Evolutionary conservation across 2,888 invertebrate species (phyloP).

Genomic region (Mamestra brassicae): DNA sequence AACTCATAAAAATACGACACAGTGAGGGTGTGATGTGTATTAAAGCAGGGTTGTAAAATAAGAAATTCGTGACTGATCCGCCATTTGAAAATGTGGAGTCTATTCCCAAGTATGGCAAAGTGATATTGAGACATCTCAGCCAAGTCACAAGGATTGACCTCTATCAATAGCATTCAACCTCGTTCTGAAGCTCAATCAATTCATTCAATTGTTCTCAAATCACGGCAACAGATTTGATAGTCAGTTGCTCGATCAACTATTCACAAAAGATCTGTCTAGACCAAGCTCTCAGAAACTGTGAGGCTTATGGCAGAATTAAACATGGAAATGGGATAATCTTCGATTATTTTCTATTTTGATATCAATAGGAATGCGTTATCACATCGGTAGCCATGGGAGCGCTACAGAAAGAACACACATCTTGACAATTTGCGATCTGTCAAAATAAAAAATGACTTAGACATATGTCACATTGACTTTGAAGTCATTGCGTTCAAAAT

Average conservation of each 20-base stretch:
- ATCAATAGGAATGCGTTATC: too few relatives aligned
- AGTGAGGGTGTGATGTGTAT: neutral
- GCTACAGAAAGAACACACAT: neutral
- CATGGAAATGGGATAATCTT: too few relatives aligned
- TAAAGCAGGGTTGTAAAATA: neutral
- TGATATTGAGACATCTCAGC: neutral
- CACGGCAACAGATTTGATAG: too few relatives aligned
- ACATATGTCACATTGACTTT: constrained; percentile 2
- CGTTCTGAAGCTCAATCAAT: neutral
- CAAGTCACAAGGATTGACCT: neutral
- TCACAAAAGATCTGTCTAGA: too few relatives aligned
- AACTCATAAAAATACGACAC: neutral
- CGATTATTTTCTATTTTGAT: too few relatives aligned
- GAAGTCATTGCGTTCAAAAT: neutral
- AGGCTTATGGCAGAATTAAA: too few relatives aligned
- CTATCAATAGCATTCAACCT: too few relatives aligned
- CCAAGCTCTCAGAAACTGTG: too few relatives aligned
- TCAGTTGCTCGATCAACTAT: too few relatives aligned
- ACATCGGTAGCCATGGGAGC: neutral
- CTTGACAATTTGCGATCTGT: neutral
- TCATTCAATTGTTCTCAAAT: neutral
- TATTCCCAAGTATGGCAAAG: neutral
- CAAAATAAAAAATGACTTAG: neutral
- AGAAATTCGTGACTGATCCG: too few relatives aligned
- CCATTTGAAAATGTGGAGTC: neutral